Evolutionary conservation across 2,797 vertebrate genomes (phyloP), one percentile per base, ranked within the genome.

Genomic region (Aythya fuligula): DNA sequence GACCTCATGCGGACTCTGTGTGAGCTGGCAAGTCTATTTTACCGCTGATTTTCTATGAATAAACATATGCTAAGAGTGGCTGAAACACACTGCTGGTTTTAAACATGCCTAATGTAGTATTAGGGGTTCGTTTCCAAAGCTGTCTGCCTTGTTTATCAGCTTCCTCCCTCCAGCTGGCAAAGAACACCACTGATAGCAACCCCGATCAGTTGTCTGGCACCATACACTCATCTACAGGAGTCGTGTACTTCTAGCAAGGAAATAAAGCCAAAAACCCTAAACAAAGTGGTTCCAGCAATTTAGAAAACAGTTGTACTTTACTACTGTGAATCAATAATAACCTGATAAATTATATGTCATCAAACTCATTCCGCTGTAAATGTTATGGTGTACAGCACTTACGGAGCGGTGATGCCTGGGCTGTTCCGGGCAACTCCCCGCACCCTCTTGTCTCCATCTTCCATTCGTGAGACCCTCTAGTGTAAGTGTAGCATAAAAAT

Each of bases 31-130:
- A 94, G 74, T 87, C 53, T 92, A 94, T 96, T 97, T 97, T 92
- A 97, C 92, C 94, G 90, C 91, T 97, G 96, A 96, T 97, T 96
- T 97, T 93, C 97, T 94, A 97, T 97, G 93, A 98, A 98, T 97
- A 98, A 98, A 98, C 91, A 97, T 95, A 89, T 56, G 84, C 89
- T 92, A 90, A 96, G 95, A 90, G 93, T 5, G 85, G 82, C 79
- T 95, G 94, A 93, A 96, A 95, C 90, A 96, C 62, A 88, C 95
- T 95, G 95, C 94, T 97, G 96, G n/a, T 91, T 97, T 97, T 95
- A 96, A 97, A 97, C 84, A 85, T 47, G 64, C 81, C 85, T 96
- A 87, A 93, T 92, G 79, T 62, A 79, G 67, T 93, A 97, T 95
- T 94, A 97, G 82, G 84, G 95, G 69, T 93, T 96, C 83, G 60